phyloP scores from a whole-genome alignment of 2,113 vertebrate species.

The Turdus rufiventris region DNA sequence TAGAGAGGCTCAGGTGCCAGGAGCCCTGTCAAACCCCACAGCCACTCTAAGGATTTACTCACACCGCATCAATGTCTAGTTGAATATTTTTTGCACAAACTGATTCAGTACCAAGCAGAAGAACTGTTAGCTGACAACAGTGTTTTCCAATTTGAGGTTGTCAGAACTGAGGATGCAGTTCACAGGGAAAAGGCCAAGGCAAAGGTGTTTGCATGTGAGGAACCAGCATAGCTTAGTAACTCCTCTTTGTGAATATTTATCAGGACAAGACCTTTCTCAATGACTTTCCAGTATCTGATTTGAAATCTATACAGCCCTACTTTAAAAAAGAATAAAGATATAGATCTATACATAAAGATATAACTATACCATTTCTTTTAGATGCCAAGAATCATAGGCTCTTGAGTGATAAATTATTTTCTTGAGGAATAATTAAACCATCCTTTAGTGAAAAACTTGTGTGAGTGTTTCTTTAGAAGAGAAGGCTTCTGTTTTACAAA shows the following conservation, averaged over 20 bases:
- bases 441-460: not conserved
- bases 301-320: not conserved
- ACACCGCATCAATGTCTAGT: not conserved
- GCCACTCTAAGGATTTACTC: not conserved
- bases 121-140: not conserved
- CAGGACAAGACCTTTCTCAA: not conserved
- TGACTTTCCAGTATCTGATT: not conserved
- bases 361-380: not conserved
- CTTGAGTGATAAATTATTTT: not conserved
- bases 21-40: not conserved
- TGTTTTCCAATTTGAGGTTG: not conserved
- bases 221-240: not conserved
- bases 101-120: not conserved
- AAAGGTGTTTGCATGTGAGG: not conserved
- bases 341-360: too few species aligned
- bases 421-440: not conserved
- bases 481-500: not conserved
- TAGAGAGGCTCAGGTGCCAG: not conserved
- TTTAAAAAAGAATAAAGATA: not conserved
- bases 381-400: slow-evolving; percentile 1
- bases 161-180: not conserved
- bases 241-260: not conserved
- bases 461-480: not conserved
- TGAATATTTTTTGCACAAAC: not conserved
- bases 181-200: not conserved